A percentile compares a stretch with the other conserved stretches of the same genome.
Evolutionary conservation across 2,113 vertebrate genomes (phyloP).

Genomic region (Mesoclemmys tuberculata): DNA sequence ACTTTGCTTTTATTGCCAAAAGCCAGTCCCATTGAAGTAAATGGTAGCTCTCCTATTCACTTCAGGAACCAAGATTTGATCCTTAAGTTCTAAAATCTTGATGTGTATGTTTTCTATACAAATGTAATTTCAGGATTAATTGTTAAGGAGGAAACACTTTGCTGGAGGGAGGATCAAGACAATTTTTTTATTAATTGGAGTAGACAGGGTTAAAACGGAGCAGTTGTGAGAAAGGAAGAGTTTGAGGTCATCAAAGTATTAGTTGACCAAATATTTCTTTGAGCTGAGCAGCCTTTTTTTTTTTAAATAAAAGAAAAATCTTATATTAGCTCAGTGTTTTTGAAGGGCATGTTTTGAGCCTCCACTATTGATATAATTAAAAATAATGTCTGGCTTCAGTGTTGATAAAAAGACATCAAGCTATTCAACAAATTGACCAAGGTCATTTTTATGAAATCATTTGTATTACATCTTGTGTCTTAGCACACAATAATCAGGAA

Average conservation of each 20-base stretch:
- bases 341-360: not conserved
- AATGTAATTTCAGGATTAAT: not conserved
- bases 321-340: not conserved
- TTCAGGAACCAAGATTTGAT: not conserved
- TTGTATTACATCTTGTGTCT: not conserved
- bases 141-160: not conserved
- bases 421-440: not conserved
- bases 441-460: not conserved
- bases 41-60: not conserved
- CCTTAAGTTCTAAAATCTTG: not conserved
- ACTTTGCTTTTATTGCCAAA: constrained; percentile 6
- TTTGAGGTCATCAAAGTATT: not conserved
- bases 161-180: not conserved
- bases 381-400: not conserved
- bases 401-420: not conserved
- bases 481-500: not conserved
- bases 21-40: not conserved
- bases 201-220: not conserved
- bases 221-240: not conserved
- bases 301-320: not conserved
- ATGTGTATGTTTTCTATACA: not conserved
- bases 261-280: not conserved
- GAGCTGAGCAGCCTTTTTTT: not conserved
- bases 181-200: not conserved
- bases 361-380: not conserved